phyloP scores from a whole-genome alignment of 1,140 invertebrate genomes.

The Drosophila sechellia region DNA sequence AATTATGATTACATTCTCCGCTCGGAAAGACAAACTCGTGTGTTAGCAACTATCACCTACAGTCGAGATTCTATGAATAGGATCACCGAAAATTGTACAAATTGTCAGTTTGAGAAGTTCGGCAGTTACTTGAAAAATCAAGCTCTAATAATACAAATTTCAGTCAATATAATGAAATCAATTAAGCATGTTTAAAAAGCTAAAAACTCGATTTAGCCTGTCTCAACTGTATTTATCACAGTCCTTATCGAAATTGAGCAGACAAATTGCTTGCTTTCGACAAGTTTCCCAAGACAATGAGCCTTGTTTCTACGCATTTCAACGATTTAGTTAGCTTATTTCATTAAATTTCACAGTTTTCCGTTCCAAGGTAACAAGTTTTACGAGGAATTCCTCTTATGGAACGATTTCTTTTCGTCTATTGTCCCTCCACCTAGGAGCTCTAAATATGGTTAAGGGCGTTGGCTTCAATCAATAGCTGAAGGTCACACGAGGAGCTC shows the following conservation, averaged over 20 bases:
- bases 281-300: constrained; percentile 13
- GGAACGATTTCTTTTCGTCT: constrained; percentile 5
- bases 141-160: too few relatives aligned
- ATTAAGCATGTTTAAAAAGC: too few relatives aligned
- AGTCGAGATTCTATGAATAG: constrained; percentile 1
- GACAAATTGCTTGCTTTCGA: constrained; percentile 45
- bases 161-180: too few relatives aligned
- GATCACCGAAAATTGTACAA: too few relatives aligned
- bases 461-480: constrained; percentile 73
- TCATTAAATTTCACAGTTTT: constrained; percentile 34
- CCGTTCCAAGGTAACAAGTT: constrained; percentile 30
- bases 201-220: neutral
- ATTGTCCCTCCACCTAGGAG: neutral
- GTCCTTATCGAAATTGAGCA: constrained; percentile 28
- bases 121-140: too few relatives aligned
- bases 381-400: neutral
- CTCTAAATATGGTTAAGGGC: constrained; percentile 46
- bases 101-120: too few relatives aligned
- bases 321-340: constrained; percentile 16
- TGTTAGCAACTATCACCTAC: neutral
- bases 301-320: constrained; percentile 14
- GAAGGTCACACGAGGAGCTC: constrained; percentile 59
- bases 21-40: constrained; percentile 35
- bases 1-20: constrained; percentile 78
- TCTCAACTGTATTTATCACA: neutral